phyloP scores from a whole-genome alignment of 2,888 invertebrate genomes.

The Erannis defoliaria region DNA sequence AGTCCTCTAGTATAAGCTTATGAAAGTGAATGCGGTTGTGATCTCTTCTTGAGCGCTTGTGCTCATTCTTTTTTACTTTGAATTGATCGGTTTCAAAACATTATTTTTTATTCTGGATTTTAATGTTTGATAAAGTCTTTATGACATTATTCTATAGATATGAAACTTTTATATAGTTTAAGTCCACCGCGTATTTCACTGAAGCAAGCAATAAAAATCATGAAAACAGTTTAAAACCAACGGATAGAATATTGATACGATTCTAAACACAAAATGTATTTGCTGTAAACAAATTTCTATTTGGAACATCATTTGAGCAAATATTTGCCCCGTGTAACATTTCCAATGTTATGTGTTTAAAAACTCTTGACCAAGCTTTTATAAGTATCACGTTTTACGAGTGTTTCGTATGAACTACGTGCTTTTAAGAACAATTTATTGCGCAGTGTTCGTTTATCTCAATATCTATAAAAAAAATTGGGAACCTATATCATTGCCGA shows the following conservation, averaged over 20 bases:
- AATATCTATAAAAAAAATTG: conserved; percentile 16
- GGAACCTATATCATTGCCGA: not conserved
- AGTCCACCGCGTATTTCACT: no score
- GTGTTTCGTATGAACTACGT: conserved; percentile 28
- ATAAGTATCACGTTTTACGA: conserved; percentile 33
- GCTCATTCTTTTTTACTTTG: no score
- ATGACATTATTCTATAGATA: no score
- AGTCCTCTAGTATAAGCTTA: conserved; percentile 14
- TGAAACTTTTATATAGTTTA: no score
- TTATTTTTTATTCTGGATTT: no score
- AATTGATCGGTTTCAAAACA: no score
- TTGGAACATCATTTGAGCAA: conserved; percentile 4
- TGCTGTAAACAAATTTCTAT: not conserved
- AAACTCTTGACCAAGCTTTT: conserved; percentile 22
- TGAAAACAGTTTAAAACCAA: not conserved
- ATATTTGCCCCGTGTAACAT: conserved; percentile 1
- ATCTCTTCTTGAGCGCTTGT: no score
- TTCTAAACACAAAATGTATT: not conserved
- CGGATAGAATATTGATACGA: not conserved
- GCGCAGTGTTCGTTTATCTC: conserved; percentile 33
- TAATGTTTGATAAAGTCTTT: no score
- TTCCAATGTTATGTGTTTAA: not conserved
- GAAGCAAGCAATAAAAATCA: not conserved
- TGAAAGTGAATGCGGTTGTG: conserved; percentile 24
- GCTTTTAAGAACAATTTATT: conserved; percentile 34